Conservation (phyloP, 53 echinoderm and acorn worm species). For the Henricia sp. region DNA sequence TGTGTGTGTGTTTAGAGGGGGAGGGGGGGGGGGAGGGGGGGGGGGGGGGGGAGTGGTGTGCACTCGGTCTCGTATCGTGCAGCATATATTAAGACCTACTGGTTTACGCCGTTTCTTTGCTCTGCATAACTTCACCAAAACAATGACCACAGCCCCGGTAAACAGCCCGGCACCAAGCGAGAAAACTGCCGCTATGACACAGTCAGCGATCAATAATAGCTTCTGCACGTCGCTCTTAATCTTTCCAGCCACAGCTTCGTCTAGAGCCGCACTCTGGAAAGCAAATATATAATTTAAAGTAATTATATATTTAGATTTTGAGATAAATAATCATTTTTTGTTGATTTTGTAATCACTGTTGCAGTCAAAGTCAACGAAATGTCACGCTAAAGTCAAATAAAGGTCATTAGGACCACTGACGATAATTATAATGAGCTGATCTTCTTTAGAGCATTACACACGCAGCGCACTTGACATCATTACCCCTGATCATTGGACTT, state of each 20-base stretch:
- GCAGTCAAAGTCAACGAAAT: not conserved
- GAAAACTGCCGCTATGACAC: conserved; percentile 64
- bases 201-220: conserved; percentile 66
- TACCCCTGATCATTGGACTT: too few species aligned
- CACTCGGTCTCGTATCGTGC: too few species aligned
- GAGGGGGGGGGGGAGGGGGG: too few species aligned
- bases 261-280: conserved; percentile 69
- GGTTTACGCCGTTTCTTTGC: conserved; percentile 7
- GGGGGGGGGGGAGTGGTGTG: too few species aligned
- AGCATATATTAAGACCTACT: too few species aligned
- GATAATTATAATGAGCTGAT: too few species aligned
- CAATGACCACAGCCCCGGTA: conserved; percentile 54
- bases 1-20: too few species aligned
- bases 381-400: too few species aligned
- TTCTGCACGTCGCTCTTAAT: conserved; percentile 64
- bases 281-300: conserved; percentile 23
- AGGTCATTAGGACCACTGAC: too few species aligned
- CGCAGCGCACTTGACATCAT: too few species aligned
- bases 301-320: too few species aligned
- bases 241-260: conserved; percentile 71
- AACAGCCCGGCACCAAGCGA: conserved; percentile 80
- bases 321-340: not conserved
- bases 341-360: not conserved
- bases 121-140: conserved; percentile 14
- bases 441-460: too few species aligned